Conservation (phyloP, 2,888 invertebrate genomes). For the Stegana nigrithorax region DNA sequence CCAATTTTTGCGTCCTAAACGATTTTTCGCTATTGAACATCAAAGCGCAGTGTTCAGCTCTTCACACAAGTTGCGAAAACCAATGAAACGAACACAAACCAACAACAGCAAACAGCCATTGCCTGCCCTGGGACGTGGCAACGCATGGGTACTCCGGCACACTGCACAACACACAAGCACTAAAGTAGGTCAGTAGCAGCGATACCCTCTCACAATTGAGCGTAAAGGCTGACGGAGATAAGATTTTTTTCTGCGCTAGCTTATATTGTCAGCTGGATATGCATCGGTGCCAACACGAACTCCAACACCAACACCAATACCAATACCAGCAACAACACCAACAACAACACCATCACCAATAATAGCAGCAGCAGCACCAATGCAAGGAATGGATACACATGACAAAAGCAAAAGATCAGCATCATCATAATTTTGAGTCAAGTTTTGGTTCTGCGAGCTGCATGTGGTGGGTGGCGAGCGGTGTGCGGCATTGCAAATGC, state of each 20-base stretch:
- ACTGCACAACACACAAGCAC: not conserved
- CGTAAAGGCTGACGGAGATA: conserved; percentile 4
- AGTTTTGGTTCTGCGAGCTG: too few species aligned
- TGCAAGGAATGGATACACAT: conserved; percentile 45
- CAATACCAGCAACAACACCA: not conserved
- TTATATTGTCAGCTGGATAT: conserved; percentile 33
- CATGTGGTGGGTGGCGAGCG: not conserved
- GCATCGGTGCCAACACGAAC: not conserved
- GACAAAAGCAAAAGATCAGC: too few species aligned
- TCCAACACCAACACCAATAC: not conserved
- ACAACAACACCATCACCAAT: not conserved
- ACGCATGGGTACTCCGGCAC: not conserved
- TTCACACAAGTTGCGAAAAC: not conserved
- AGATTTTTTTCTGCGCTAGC: conserved; percentile 54
- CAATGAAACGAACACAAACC: not conserved
- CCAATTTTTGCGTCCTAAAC: not conserved
- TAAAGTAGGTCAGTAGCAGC: not conserved
- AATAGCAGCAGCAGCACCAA: not conserved
- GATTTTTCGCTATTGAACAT: not conserved
- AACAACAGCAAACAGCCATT: not conserved
- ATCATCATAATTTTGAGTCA: too few species aligned
- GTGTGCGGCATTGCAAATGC: conserved; percentile 48
- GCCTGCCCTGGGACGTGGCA: too few species aligned
- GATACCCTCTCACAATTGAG: not conserved
- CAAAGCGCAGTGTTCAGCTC: not conserved